Conservation (phyloP, 2,113 vertebrate genomes). For the Clarias batrachus region DNA sequence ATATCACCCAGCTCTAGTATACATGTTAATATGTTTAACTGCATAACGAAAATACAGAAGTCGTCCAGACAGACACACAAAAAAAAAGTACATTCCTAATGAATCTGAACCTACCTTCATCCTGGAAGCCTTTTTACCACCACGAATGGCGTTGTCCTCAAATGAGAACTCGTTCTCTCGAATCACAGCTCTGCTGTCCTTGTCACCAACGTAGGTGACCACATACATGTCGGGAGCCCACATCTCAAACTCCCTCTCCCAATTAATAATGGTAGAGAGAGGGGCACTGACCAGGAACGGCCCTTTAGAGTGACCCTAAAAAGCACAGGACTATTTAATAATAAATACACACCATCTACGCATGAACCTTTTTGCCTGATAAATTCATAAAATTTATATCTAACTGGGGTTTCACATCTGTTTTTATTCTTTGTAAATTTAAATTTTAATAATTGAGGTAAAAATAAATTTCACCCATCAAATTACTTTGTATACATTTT, state of each 20-base stretch:
- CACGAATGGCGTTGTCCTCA: conserved; percentile 94
- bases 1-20: no score
- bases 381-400: not conserved
- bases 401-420: not conserved
- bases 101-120: conserved; percentile 82
- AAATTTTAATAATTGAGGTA: not conserved
- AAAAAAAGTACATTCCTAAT: not conserved
- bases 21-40: no score
- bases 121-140: conserved; percentile 92
- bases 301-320: conserved; percentile 93
- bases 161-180: conserved; percentile 97
- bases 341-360: not conserved
- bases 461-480: no score
- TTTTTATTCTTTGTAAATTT: not conserved
- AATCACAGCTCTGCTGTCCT: conserved; percentile 95
- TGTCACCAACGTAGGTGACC: conserved; percentile 93
- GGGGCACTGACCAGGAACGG: conserved; percentile 96
- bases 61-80: no score
- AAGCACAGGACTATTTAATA: not conserved
- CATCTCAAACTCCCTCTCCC: conserved; percentile 98
- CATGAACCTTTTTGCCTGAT: not conserved
- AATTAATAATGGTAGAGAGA: conserved; percentile 98
- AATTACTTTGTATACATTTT: not conserved
- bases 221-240: conserved; percentile 99
- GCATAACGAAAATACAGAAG: no score